phyloP scores from a whole-genome alignment of 2,888 invertebrate species.

The Stenichneumon culpator region DNA sequence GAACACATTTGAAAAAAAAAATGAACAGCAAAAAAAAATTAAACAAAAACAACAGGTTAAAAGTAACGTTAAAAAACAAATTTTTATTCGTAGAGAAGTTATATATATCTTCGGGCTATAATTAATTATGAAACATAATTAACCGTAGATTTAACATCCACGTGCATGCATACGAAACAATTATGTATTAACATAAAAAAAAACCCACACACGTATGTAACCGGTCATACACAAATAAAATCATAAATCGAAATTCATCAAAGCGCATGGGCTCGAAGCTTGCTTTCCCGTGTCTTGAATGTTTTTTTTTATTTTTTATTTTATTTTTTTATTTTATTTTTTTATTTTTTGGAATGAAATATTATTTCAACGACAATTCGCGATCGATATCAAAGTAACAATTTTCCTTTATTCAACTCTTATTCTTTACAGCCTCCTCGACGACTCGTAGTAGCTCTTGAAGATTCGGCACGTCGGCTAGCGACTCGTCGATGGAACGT shows the following conservation, averaged over 20 bases:
- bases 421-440: conserved; percentile 87
- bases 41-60: conserved; percentile 49
- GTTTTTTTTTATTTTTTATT: conserved; percentile 75
- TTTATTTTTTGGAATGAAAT: no score
- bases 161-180: conserved; percentile 66
- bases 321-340: conserved; percentile 86
- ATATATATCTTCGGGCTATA: conserved; percentile 70
- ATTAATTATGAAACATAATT: conserved; percentile 65
- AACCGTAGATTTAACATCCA: conserved; percentile 72
- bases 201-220: conserved; percentile 65
- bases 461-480: conserved; percentile 87
- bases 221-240: conserved; percentile 67
- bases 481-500: conserved; percentile 86
- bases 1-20: conserved; percentile 58
- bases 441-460: conserved; percentile 88
- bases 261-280: conserved; percentile 16
- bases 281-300: background rate
- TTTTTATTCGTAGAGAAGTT: conserved; percentile 66
- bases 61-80: conserved; percentile 35
- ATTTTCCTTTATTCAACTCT: conserved; percentile 73
- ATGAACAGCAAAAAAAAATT: conserved; percentile 41
- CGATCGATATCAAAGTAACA: conserved; percentile 42
- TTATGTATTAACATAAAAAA: conserved; percentile 63
- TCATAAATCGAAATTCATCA: conserved; percentile 61
- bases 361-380: conserved; percentile 87